Evolutionary conservation across 2,113 vertebrate species (phyloP).

Genomic region (Toxotes jaculatrix): DNA sequence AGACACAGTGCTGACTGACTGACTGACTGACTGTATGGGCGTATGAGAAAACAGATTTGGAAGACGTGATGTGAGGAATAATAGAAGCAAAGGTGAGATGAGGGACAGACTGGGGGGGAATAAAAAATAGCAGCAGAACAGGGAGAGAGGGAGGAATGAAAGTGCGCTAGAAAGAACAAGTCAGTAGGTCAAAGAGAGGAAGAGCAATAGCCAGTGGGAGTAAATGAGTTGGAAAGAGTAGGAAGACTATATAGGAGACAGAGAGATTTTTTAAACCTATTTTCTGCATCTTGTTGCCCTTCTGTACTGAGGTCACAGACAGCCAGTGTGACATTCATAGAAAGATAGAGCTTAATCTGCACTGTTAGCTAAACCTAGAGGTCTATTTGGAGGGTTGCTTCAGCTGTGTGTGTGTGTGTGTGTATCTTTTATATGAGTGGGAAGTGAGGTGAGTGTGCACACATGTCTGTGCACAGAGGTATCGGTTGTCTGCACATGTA

Average conservation of each 20-base stretch:
- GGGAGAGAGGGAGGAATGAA: conserved; percentile 11
- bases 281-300: conserved; percentile 33
- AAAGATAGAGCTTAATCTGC: conserved; percentile 52
- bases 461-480: background rate
- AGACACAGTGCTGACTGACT: conserved; percentile 26
- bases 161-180: background rate
- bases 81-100: conserved; percentile 44
- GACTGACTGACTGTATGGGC: conserved; percentile 23
- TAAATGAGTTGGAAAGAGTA: conserved; percentile 52
- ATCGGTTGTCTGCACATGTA: conserved; percentile 42
- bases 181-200: conserved; percentile 40
- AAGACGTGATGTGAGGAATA: conserved; percentile 8
- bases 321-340: conserved; percentile 53
- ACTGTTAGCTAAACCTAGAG: conserved; percentile 49
- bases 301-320: conserved; percentile 54
- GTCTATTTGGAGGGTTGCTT: conserved; percentile 37
- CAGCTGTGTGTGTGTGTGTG: background rate
- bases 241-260: background rate
- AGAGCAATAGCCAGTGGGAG: conserved; percentile 36
- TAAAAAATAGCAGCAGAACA: conserved; percentile 24
- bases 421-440: background rate
- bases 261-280: conserved; percentile 6
- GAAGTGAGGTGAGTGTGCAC: background rate
- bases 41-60: conserved; percentile 49
- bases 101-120: conserved; percentile 21